A percentile compares a stretch with the other conserved stretches of the same genome.
These are phyloP conservation scores for Ectemnius cavifrons DNA, from an alignment of 2,888 invertebrate species.

Conservation along the genomic window DNA sequence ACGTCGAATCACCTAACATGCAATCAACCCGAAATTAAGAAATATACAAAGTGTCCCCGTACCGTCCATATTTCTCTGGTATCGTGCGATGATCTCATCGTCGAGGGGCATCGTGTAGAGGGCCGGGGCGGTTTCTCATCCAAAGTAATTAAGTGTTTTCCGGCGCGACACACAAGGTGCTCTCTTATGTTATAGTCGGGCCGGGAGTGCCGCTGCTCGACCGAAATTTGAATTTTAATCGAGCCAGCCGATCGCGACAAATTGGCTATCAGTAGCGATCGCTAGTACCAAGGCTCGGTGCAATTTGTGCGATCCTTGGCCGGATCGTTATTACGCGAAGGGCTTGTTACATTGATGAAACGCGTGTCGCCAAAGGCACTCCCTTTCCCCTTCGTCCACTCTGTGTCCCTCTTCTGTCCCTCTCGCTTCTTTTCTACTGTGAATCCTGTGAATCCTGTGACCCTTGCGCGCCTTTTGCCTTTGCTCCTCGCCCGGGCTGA, in stretches of 20 bases:
- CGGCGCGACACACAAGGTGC: constrained; percentile 37
- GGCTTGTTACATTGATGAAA: constrained; percentile 49
- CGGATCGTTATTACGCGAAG: constrained; percentile 54
- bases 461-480: constrained; percentile 1
- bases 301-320: constrained; percentile 38
- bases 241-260: constrained; percentile 51
- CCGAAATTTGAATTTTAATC: constrained; percentile 62
- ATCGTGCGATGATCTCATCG: constrained; percentile 32
- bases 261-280: constrained; percentile 50
- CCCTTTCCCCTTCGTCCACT: constrained; percentile 2
- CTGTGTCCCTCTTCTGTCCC: constrained; percentile 35
- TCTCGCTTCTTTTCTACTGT: neutral
- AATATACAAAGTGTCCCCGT: neutral
- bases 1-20: no score
- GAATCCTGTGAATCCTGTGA: no score
- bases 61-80: constrained; percentile 12
- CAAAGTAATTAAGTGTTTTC: constrained; percentile 16
- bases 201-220: no score
- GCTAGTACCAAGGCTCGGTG: constrained; percentile 27
- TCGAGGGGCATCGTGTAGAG: constrained; percentile 24
- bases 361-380: constrained; percentile 41
- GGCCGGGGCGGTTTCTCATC: constrained; percentile 9
- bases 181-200: constrained; percentile 15
- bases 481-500: constrained; percentile 30
- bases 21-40: no score